Conservation (phyloP, 2,888 invertebrate genomes). For the Acanthosoma haemorrhoidale region DNA sequence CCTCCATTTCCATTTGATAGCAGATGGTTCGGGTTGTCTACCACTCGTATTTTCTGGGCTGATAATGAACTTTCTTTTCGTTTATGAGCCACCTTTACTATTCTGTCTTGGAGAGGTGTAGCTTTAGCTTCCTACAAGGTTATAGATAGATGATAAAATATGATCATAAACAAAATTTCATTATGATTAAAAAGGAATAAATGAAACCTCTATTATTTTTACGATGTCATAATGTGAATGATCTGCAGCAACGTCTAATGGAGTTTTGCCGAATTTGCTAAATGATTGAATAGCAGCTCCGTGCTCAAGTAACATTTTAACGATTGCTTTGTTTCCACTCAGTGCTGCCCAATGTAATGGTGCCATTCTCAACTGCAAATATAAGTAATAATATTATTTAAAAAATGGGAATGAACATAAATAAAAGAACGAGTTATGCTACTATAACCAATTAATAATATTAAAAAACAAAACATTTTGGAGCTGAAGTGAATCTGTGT, state of each 20-base stretch:
- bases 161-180: neutral
- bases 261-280: constrained; percentile 70
- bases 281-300: constrained; percentile 64
- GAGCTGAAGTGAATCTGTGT: no score
- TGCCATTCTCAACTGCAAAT: constrained; percentile 75
- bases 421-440: neutral
- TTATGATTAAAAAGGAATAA: neutral
- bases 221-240: constrained; percentile 59
- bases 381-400: constrained; percentile 31
- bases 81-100: neutral
- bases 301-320: constrained; percentile 61
- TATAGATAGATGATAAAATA: neutral
- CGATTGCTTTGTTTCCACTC: constrained; percentile 65
- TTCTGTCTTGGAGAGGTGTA: neutral
- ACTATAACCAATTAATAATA: no score
- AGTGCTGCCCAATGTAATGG: constrained; percentile 92
- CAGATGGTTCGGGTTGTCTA: neutral
- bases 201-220: constrained; percentile 51
- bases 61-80: neutral
- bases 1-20: neutral
- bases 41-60: neutral
- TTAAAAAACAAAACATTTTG: no score
- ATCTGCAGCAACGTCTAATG: constrained; percentile 61
- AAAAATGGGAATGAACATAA: neutral
- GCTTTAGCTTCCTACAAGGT: neutral